phyloP scores from a whole-genome alignment of 2,113 vertebrate species.

The Vulpes vulpes region DNA sequence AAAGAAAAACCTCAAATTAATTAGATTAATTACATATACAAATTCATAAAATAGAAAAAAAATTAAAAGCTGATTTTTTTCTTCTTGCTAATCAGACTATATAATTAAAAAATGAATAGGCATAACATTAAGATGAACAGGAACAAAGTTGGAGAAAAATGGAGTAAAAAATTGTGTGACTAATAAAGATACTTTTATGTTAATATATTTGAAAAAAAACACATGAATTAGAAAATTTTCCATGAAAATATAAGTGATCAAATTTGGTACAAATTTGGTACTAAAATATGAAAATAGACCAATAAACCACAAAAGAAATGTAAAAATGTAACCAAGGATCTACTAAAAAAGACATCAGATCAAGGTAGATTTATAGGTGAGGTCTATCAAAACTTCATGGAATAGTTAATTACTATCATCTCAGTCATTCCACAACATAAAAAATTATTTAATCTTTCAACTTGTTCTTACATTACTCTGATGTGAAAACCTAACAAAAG shows the following conservation, averaged over 20 bases:
- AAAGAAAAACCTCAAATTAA: neutral
- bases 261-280: neutral
- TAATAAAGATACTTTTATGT: neutral
- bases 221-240: neutral
- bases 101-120: neutral
- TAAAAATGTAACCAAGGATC: neutral
- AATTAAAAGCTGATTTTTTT: neutral
- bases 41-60: neutral
- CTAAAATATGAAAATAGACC: neutral
- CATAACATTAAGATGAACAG: neutral
- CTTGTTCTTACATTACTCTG: neutral
- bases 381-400: neutral
- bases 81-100: neutral
- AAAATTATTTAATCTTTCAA: neutral
- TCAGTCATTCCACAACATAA: neutral
- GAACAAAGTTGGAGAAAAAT: neutral
- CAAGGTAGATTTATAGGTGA: neutral
- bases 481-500: neutral
- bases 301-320: neutral
- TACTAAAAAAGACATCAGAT: neutral
- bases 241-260: neutral
- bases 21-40: constrained; percentile 11
- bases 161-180: neutral
- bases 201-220: neutral
- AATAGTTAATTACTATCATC: neutral